Conservation (phyloP, 2,797 vertebrate genomes). For the Mus minutoides region DNA sequence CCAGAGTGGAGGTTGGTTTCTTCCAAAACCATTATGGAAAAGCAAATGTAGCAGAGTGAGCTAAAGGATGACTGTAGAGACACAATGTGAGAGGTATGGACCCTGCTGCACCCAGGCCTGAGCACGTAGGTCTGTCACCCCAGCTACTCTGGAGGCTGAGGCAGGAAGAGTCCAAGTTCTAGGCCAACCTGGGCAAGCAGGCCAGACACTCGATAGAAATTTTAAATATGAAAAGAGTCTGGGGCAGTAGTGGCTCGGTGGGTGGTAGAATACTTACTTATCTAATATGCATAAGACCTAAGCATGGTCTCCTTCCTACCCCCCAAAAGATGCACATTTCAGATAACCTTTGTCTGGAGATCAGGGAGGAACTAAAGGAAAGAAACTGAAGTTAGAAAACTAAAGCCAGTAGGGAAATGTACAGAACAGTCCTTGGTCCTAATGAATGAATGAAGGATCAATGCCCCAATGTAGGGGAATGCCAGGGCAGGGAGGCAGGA, state of each 20-base stretch:
- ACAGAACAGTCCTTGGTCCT: not conserved
- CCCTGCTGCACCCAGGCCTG: not conserved
- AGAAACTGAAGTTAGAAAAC: not conserved
- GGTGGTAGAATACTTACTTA: not conserved
- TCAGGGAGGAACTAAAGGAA: constrained; percentile 2
- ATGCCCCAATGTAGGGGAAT: too few relatives aligned
- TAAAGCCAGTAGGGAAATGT: not conserved
- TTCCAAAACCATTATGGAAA: not conserved
- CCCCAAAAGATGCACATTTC: not conserved
- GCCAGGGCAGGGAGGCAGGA: too few relatives aligned
- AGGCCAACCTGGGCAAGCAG: not conserved
- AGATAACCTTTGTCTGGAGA: not conserved
- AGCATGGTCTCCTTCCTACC: not conserved
- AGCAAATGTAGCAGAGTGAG: not conserved
- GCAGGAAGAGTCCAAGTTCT: not conserved
- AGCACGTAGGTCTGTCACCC: not conserved
- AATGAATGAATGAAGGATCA: too few relatives aligned
- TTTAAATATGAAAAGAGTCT: not conserved
- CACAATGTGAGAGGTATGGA: fast-evolving
- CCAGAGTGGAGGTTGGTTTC: not conserved
- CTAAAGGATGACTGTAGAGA: not conserved
- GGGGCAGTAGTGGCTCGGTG: not conserved
- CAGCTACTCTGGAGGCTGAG: not conserved
- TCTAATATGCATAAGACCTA: not conserved
- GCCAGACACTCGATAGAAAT: not conserved